phyloP scores from a whole-genome alignment of 2,113 vertebrate genomes.

The Gopherus evgoodei region DNA sequence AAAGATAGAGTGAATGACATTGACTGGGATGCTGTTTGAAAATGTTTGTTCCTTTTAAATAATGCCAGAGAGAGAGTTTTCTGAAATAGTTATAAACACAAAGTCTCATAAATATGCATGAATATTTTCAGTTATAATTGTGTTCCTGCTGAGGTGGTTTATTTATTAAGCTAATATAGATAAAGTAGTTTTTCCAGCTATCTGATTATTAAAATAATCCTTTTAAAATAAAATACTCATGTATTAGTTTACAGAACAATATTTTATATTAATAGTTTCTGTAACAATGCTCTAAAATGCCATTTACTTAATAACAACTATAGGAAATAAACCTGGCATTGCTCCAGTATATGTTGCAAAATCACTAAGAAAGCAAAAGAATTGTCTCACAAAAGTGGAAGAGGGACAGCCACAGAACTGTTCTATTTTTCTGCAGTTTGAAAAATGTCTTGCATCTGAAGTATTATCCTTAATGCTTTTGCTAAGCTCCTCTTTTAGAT shows the following conservation, averaged over 20 bases:
- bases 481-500: background rate
- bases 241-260: background rate
- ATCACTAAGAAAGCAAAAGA: background rate
- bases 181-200: background rate
- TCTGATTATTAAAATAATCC: background rate
- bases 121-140: background rate
- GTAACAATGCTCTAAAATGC: background rate
- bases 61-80: background rate
- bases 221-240: background rate
- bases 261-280: background rate
- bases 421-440: fast-evolving
- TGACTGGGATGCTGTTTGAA: background rate
- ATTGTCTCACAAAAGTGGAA: background rate
- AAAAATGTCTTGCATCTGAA: background rate
- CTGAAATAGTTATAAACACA: background rate
- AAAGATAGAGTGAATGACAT: fast-evolving
- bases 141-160: background rate
- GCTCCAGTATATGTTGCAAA: background rate
- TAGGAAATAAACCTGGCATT: background rate
- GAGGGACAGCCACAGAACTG: background rate
- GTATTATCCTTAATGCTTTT: background rate
- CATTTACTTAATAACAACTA: background rate
- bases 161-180: conserved; percentile 7
- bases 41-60: background rate
- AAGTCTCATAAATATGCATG: background rate